Evolutionary conservation across 1,140 invertebrate genomes (phyloP), one percentile per base, ranked within the genome.

Genomic region (Varroa destructor): DNA sequence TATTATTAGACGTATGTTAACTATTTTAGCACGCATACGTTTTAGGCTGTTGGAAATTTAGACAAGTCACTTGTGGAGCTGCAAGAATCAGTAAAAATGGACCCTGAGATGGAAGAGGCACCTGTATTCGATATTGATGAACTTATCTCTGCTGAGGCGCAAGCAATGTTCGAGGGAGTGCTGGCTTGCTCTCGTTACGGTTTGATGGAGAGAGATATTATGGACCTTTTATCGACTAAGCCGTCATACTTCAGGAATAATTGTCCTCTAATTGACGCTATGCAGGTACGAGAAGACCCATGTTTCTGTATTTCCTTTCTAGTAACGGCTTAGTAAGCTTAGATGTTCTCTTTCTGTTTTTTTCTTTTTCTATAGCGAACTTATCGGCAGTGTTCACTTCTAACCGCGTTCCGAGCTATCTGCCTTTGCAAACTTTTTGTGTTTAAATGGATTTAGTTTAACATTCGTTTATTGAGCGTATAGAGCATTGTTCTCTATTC

Each of bases 31-130:
- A 51, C 46, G 46, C 3, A 51, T 8, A 8, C 4, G 8, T 51
- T 51, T 51, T 8, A 51, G 46, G 46, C 40, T 40, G 46, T 67
- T 46, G 61, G 61, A 12, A 67, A 67, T 37, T 8, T 67, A 14
- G 61, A 67, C 61, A 67, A 67, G 36, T 67, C 61, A 12, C 40
- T 46, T 46, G 61, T 67, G 46, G 61, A 67, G 46, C 61, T 67
- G 40, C 40, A 40, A 12, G 61, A 67, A 40, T 43, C 61, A 46
- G 61, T 67, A 10, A 67, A 67, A 14, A 14, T 67, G 61, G 46
- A 51, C 46, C 46, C 46, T 51, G 61, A 67, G 36, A 40, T 67
- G 61, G 14, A 40, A 14, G 61, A 67, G 40, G 61, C 40, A 14
- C 61, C 61, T 40, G 61, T 67, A 14, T 67, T 67, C 61, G 61